These are phyloP conservation scores for Tympanoctomys barrerae DNA, from an alignment of 2,797 vertebrate species.

Conservation along the genomic window DNA sequence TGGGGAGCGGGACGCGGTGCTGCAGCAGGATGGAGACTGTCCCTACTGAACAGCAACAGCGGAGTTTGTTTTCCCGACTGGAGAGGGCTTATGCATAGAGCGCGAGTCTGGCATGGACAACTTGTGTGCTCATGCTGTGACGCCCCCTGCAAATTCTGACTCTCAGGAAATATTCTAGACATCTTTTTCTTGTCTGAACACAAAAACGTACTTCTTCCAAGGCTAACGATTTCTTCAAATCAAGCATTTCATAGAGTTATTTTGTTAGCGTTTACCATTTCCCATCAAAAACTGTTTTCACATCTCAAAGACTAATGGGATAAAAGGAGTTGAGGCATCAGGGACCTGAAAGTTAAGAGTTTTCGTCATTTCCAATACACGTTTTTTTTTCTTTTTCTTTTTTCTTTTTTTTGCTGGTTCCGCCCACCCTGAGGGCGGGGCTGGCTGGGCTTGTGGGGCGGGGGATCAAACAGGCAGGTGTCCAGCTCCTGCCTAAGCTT, in stretches of 20 bases:
- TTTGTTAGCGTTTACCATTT: slow-evolving; percentile 21
- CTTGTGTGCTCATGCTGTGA: slow-evolving; percentile 47
- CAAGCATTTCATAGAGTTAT: neutral
- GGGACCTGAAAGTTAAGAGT: slow-evolving; percentile 19
- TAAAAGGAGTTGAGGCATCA: neutral
- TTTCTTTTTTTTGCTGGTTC: too few species aligned
- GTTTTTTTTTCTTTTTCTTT: neutral
- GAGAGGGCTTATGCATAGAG: neutral
- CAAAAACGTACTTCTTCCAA: slow-evolving; percentile 5
- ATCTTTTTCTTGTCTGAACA: slow-evolving; percentile 33
- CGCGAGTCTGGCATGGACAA: neutral
- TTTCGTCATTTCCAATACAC: slow-evolving; percentile 18
- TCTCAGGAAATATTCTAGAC: slow-evolving; percentile 15
- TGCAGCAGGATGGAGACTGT: neutral
- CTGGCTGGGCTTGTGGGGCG: too few species aligned
- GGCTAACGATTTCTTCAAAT: slow-evolving; percentile 31
- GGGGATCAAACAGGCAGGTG: too few species aligned
- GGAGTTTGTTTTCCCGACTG: neutral
- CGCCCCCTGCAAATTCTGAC: slow-evolving; percentile 24
- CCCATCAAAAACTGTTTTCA: slow-evolving; percentile 48
- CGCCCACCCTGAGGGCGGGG: too few species aligned
- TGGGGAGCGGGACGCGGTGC: neutral
- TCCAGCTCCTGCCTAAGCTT: too few species aligned
- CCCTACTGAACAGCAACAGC: too few species aligned
- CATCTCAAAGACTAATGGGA: neutral